phyloP scores from a whole-genome alignment of 2,797 vertebrate species.

The Falco columbarius region DNA sequence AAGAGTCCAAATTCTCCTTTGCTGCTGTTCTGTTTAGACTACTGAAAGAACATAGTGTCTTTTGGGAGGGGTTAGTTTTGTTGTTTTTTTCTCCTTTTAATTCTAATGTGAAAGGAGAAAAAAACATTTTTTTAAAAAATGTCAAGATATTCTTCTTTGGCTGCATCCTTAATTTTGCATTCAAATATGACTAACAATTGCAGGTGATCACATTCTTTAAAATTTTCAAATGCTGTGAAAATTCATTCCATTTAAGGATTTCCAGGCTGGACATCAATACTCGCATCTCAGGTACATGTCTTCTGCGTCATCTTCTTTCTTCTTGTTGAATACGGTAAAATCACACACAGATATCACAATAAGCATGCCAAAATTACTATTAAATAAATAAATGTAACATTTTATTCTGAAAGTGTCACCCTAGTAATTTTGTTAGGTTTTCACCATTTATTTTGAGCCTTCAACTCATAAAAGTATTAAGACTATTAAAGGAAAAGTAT shows the following conservation, averaged over 20 bases:
- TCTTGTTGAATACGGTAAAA: not conserved
- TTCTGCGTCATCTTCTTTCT: not conserved
- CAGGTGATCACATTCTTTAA: not conserved
- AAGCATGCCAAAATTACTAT: not conserved
- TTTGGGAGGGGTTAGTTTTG: fast-evolving
- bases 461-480: not conserved
- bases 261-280: not conserved
- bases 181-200: not conserved
- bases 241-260: not conserved
- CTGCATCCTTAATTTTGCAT: not conserved
- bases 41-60: not conserved
- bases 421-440: not conserved
- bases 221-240: not conserved
- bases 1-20: not conserved
- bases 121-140: too few relatives aligned
- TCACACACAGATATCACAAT: not conserved
- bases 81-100: not conserved
- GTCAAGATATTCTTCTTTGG: not conserved
- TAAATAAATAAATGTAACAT: not conserved
- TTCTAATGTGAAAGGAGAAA: not conserved
- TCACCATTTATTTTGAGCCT: not conserved
- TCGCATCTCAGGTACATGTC: not conserved
- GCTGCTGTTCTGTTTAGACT: not conserved
- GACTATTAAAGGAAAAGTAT: not conserved
- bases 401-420: not conserved